phyloP scores from a whole-genome alignment of 2,888 invertebrate genomes.

The Helleia helle region DNA sequence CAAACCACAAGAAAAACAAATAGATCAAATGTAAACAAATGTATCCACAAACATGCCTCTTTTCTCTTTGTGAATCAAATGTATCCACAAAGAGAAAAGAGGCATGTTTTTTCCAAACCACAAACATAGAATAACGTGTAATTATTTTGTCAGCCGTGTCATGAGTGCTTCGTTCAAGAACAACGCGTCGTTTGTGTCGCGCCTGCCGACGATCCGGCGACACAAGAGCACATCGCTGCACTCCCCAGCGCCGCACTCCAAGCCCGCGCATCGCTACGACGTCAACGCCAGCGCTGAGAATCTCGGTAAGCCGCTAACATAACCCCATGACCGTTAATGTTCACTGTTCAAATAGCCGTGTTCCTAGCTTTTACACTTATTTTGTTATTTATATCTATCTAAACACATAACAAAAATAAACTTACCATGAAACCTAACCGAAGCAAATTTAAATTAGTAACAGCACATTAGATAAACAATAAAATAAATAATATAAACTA shows the following conservation, averaged over 20 bases:
- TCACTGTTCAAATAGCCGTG: slow-evolving; percentile 16
- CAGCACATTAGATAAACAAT: slow-evolving; percentile 13
- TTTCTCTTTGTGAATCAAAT: too few species aligned
- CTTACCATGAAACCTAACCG: slow-evolving; percentile 14
- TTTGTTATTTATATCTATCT: slow-evolving; percentile 13
- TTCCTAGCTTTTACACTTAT: slow-evolving; percentile 17
- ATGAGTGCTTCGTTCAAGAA: slow-evolving; percentile 89
- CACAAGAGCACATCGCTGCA: slow-evolving; percentile 86
- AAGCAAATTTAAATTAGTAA: slow-evolving; percentile 9
- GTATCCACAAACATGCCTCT: too few species aligned
- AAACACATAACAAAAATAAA: slow-evolving; percentile 17
- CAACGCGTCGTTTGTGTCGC: slow-evolving; percentile 93
- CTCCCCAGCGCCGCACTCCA: slow-evolving; percentile 79
- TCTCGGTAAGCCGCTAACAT: slow-evolving; percentile 71
- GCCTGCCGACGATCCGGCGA: slow-evolving; percentile 89
- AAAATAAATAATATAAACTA: slow-evolving; percentile 6
- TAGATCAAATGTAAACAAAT: too few species aligned
- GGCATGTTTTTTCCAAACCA: too few species aligned
- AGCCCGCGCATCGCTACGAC: slow-evolving; percentile 78
- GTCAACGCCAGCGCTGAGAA: slow-evolving; percentile 84
- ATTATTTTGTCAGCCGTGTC: slow-evolving; percentile 75
- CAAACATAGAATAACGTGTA: slow-evolving; percentile 23
- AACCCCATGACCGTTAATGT: slow-evolving; percentile 12
- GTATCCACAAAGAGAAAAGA: too few species aligned
- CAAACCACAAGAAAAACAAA: too few species aligned